phyloP scores from a whole-genome alignment of 92 coral and sea anemone species.

The Desmophyllum pertusum region DNA sequence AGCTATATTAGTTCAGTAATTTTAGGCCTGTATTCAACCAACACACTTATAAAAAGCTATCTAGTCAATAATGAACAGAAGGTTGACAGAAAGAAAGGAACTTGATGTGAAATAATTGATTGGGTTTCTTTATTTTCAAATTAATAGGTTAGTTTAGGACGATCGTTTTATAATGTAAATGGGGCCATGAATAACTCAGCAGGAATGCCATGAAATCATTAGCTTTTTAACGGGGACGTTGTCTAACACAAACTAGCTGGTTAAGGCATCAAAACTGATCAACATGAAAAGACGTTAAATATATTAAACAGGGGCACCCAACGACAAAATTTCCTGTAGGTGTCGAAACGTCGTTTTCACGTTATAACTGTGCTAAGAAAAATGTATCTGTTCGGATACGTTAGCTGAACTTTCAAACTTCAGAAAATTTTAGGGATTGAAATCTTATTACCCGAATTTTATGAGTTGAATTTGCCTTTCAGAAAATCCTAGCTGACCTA shows the following conservation, averaged over 20 bases:
- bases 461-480: too few species aligned
- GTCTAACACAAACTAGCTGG: not conserved
- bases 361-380: too few species aligned
- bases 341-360: too few species aligned
- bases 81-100: not conserved
- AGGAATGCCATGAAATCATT: not conserved
- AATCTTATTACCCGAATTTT: too few species aligned
- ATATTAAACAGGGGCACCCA: too few species aligned
- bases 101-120: not conserved
- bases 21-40: not conserved
- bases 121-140: not conserved
- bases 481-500: too few species aligned
- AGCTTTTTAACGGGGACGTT: not conserved
- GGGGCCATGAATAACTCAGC: not conserved
- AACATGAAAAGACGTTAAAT: not conserved
- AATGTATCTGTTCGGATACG: too few species aligned
- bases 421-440: too few species aligned
- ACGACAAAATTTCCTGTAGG: too few species aligned
- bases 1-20: not conserved
- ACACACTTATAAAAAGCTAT: not conserved
- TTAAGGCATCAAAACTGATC: not conserved
- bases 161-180: constrained; percentile 12
- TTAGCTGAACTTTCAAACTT: too few species aligned
- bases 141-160: not conserved
- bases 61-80: not conserved